These are phyloP conservation scores for Cryptocheilus praepositus DNA, from an alignment of 2,888 invertebrate genomes.

Conservation along the genomic window DNA sequence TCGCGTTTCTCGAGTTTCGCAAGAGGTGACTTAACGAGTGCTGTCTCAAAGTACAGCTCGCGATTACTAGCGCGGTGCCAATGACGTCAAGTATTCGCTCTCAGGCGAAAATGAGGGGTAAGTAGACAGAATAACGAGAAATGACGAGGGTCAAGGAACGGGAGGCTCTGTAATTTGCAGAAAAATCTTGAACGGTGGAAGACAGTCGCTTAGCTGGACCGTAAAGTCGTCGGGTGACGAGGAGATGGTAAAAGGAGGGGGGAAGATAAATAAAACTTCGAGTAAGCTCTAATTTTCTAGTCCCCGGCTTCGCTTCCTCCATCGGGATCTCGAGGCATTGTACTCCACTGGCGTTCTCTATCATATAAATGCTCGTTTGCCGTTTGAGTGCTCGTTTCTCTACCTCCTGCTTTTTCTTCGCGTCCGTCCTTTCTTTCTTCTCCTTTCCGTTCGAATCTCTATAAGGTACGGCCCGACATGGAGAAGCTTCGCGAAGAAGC, in stretches of 20 bases:
- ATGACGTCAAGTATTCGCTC: conserved; percentile 27
- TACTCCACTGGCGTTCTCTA: conserved; percentile 10
- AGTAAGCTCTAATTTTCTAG: conserved; percentile 44
- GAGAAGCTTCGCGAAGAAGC: conserved; percentile 26
- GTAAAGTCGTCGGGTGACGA: not conserved
- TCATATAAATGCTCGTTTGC: conserved; percentile 11
- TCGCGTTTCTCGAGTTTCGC: conserved; percentile 7
- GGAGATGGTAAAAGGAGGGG: conserved; percentile 8
- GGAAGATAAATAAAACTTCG: conserved; percentile 6
- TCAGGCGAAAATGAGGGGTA: conserved; percentile 28
- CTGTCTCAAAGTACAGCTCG: not conserved
- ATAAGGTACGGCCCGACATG: too few species aligned
- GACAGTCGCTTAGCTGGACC: not conserved
- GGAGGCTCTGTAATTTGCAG: conserved; percentile 20
- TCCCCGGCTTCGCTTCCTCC: conserved; percentile 25
- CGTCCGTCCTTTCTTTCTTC: conserved; percentile 18
- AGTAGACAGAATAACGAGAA: conserved; percentile 1
- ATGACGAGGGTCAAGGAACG: conserved; percentile 17
- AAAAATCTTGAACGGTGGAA: conserved; percentile 7
- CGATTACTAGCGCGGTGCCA: conserved; percentile 23
- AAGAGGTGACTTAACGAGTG: not conserved
- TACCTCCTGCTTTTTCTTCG: conserved; percentile 8
- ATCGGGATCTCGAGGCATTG: conserved; percentile 28
- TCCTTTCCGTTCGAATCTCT: conserved; percentile 13
- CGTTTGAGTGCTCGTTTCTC: not conserved